Conservation (phyloP, 2,113 vertebrate species). For the Hypocryptadius cinnamomeus region DNA sequence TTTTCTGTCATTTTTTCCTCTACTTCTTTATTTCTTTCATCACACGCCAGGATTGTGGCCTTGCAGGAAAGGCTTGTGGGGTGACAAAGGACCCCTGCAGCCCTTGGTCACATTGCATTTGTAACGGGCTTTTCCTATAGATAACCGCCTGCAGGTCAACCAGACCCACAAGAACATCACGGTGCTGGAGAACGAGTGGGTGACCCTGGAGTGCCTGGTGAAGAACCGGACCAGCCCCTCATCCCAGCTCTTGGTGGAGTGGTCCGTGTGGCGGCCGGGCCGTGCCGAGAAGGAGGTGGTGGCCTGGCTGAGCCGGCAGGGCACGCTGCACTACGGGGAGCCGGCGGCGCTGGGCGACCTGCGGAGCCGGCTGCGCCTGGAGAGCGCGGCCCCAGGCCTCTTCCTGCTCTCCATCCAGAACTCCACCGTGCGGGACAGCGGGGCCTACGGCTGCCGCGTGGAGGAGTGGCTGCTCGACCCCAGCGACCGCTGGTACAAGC, state of each 20-base stretch:
- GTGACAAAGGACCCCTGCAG: not conserved
- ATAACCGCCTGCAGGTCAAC: slow-evolving; percentile 84
- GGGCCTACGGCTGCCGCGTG: slow-evolving; percentile 72
- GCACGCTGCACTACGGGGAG: slow-evolving; percentile 68
- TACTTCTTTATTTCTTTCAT: not conserved
- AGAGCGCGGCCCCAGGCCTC: slow-evolving; percentile 76
- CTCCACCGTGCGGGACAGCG: slow-evolving; percentile 80
- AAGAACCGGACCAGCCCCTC: slow-evolving; percentile 79
- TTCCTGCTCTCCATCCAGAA: slow-evolving; percentile 86
- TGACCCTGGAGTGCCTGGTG: slow-evolving; percentile 85
- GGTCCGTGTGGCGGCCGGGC: slow-evolving; percentile 80
- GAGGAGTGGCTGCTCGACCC: slow-evolving; percentile 92
- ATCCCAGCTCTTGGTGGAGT: slow-evolving; percentile 84
- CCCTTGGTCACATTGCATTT: not conserved
- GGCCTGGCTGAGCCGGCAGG: slow-evolving; percentile 76
- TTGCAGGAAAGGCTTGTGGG: not conserved
- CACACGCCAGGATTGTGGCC: not conserved
- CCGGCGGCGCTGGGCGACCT: slow-evolving; percentile 71
- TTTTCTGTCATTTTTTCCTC: not conserved
- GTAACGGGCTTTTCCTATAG: slow-evolving; percentile 47
- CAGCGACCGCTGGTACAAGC: slow-evolving; percentile 81
- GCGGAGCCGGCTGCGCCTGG: slow-evolving; percentile 78
- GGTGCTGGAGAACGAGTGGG: slow-evolving; percentile 84
- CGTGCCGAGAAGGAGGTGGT: slow-evolving; percentile 76
- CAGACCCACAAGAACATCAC: slow-evolving; percentile 85